Evolutionary conservation across 2,797 vertebrate species (phyloP), one percentile per base, ranked within the genome.

Genomic region (Rhinogobio ventralis): DNA sequence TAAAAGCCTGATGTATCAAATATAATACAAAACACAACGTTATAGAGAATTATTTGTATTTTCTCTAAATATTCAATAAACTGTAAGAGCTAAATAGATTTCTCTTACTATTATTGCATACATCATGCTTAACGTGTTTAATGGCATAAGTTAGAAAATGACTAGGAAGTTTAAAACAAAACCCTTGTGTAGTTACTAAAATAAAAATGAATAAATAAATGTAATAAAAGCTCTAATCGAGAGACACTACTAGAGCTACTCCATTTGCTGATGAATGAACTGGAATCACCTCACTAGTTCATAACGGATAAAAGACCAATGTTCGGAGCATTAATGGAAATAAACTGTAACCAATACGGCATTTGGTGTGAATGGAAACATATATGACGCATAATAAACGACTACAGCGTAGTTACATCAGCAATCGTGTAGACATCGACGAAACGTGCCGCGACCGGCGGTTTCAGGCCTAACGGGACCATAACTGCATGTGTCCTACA

Each of bases 381-480:
- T 23, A 57, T 42, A 9, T 28, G 5, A 9, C 3, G 2, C 0
- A 1, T 45, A 30, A n/a, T 55, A 36, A 53, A 8, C 0, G n/a
- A n/a, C 6, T 9, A 17, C 60, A 28, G 9, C 0, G 14, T 39
- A 23, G 23, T 23, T 60, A 10, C 4, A 7, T 17, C 30, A 28
- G 17, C 3, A 1, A 39, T 17, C 28, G 33, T 55, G 19, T 14
- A 4, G 30, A 30, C 14, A 73, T 19, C 7, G 2, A 28, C 7
- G 6, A 45, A 79, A n/a, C 72, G 81, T 83, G 73, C 20, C 49
- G 42, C 8, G 45, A 60, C 23, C 79, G 68, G 79, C 79, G 30
- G 20, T 0, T 53, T 66, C 15, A n/a, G 82, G 82, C 82, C 82
- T 76, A 83, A 9, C 69, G 14, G 69, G 4, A 28, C 0, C 60